Evolutionary conservation across 2,888 invertebrate species (phyloP).

Genomic region (Volucella zonaria): DNA sequence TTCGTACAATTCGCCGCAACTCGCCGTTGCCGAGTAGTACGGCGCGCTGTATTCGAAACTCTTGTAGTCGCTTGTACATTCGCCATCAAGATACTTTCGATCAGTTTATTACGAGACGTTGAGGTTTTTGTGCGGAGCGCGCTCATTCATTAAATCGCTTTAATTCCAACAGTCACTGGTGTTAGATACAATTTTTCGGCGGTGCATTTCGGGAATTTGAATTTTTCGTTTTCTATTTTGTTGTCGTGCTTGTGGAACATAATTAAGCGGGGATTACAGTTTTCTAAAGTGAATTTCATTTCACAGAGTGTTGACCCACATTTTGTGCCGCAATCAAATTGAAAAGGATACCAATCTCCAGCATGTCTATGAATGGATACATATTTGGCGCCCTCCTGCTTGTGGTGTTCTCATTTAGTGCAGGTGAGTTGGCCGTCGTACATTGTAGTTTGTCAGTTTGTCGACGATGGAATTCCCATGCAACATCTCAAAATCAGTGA

Average conservation of each 20-base stretch:
- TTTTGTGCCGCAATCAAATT: conserved; percentile 8
- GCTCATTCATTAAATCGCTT: conserved; percentile 14
- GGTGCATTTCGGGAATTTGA: conserved; percentile 15
- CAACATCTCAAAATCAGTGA: conserved; percentile 20
- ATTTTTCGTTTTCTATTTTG: conserved; percentile 11
- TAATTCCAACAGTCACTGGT: conserved; percentile 15
- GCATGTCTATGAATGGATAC: conserved; percentile 68
- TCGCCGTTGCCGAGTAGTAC: conserved; percentile 24
- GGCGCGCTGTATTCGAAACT: conserved; percentile 59
- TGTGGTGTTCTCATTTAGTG: conserved; percentile 57
- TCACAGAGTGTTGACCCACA: conserved; percentile 12
- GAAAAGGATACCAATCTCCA: conserved; percentile 52
- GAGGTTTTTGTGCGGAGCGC: conserved; percentile 54
- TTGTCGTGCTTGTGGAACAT: conserved; percentile 3
- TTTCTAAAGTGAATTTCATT: conserved; percentile 32
- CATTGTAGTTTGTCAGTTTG: neutral
- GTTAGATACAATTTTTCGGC: neutral
- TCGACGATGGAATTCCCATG: neutral
- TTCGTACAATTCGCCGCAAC: conserved; percentile 36
- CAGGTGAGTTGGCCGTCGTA: conserved; percentile 56
- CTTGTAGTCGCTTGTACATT: conserved; percentile 44
- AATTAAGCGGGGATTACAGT: conserved; percentile 37
- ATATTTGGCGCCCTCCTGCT: conserved; percentile 64
- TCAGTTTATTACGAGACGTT: conserved; percentile 72
- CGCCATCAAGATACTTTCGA: conserved; percentile 68